Percentiles rank a stretch among this genome's conserved stretches.
phyloP scores from a whole-genome alignment of 2,888 invertebrate species.

The Archaeoteleia sp. region DNA sequence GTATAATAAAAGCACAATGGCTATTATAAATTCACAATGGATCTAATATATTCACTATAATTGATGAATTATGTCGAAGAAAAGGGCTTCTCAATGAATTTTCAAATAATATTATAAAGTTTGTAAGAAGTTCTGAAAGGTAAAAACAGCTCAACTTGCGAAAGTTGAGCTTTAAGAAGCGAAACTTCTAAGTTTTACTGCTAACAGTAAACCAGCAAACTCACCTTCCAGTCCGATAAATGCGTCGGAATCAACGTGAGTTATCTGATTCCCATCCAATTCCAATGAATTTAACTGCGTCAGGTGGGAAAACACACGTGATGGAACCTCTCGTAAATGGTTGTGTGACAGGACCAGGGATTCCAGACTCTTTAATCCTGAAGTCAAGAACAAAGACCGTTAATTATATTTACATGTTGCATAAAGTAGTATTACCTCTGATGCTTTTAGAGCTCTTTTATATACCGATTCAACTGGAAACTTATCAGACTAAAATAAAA shows the following conservation, averaged over 20 bases:
- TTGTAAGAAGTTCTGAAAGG: too few species aligned
- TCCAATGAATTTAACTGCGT: constrained; percentile 89
- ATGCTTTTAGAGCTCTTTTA: background rate
- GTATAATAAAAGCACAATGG: too few species aligned
- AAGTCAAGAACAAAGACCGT: constrained; percentile 46
- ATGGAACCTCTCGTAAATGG: constrained; percentile 85
- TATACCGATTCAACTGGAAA: too few species aligned
- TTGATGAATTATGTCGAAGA: too few species aligned
- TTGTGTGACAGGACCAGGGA: constrained; percentile 91
- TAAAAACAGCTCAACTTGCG: too few species aligned
- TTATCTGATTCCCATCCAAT: constrained; percentile 90
- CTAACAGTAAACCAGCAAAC: constrained; percentile 50
- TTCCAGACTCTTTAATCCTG: constrained; percentile 88
- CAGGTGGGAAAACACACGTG: constrained; percentile 88
- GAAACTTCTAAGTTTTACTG: too few species aligned
- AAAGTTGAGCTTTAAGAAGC: too few species aligned
- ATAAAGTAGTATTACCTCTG: background rate
- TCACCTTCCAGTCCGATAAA: constrained; percentile 92
- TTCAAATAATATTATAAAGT: too few species aligned
- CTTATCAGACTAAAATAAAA: too few species aligned
- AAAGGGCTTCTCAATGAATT: too few species aligned
- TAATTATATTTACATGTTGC: background rate
- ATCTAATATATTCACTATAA: too few species aligned
- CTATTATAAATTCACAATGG: too few species aligned
- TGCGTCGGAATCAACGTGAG: constrained; percentile 87